phyloP scores from a whole-genome alignment of 2,113 vertebrate genomes.

The Gasterosteus nipponicus region DNA sequence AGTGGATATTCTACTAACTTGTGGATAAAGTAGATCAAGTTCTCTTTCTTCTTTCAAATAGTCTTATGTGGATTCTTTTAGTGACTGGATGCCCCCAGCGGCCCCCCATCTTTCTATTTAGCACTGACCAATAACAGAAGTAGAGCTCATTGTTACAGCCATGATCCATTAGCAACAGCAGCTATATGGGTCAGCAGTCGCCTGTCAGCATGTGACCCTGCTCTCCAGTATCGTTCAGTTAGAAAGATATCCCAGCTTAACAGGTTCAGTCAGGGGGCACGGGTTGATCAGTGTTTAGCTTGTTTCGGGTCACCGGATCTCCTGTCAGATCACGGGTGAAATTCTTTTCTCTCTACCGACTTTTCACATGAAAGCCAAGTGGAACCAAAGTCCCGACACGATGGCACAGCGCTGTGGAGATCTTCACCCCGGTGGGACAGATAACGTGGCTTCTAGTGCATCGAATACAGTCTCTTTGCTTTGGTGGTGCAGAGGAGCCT shows the following conservation, averaged over 20 bases:
- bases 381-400: neutral
- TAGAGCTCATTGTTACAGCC: neutral
- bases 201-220: slow-evolving; percentile 18
- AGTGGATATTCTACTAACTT: slow-evolving; percentile 23
- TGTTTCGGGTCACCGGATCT: slow-evolving; percentile 25
- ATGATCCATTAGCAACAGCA: slow-evolving; percentile 30
- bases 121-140: slow-evolving; percentile 6
- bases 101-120: slow-evolving; percentile 5
- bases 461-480: slow-evolving; percentile 51
- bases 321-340: slow-evolving; percentile 3
- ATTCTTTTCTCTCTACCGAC: slow-evolving; percentile 12
- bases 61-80: slow-evolving; percentile 3
- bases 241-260: slow-evolving; percentile 21
- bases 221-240: slow-evolving; percentile 10
- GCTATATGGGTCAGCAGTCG: slow-evolving; percentile 19
- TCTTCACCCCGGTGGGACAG: slow-evolving; percentile 20
- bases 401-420: neutral
- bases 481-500: slow-evolving; percentile 53
- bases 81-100: neutral
- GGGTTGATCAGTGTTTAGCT: slow-evolving; percentile 20
- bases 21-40: slow-evolving; percentile 1
- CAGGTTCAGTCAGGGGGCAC: neutral
- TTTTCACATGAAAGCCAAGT: neutral
- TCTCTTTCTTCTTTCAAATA: neutral
- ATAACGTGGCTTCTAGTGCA: slow-evolving; percentile 17